phyloP scores from a whole-genome alignment of 1,140 invertebrate genomes.

The Leptinotarsa defecta region DNA sequence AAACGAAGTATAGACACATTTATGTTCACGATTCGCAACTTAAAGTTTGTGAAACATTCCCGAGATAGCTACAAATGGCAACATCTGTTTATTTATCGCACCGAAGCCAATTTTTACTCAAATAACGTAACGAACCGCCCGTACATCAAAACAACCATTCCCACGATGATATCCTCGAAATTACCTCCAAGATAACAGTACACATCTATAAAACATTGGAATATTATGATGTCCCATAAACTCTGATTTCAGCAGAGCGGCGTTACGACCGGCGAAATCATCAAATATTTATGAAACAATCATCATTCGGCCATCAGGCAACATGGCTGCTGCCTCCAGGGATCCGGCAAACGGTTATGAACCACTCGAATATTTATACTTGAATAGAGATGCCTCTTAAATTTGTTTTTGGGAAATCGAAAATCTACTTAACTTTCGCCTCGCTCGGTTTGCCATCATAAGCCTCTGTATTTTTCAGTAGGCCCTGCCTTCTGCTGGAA shows the following conservation, averaged over 20 bases:
- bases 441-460: background rate
- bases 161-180: conserved; percentile 49
- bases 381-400: conserved; percentile 57
- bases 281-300: conserved; percentile 59
- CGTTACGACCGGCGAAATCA: conserved; percentile 40
- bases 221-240: conserved; percentile 57
- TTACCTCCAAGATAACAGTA: conserved; percentile 43
- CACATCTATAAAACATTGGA: conserved; percentile 55
- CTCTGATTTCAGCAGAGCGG: conserved; percentile 53
- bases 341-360: conserved; percentile 55
- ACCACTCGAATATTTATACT: conserved; percentile 57
- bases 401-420: conserved; percentile 50
- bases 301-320: conserved; percentile 58
- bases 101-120: conserved; percentile 49
- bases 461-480: conserved; percentile 16
- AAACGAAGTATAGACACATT: no score
- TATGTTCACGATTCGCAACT: no score
- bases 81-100: background rate
- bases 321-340: conserved; percentile 54
- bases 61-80: no score
- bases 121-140: conserved; percentile 42
- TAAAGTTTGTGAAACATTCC: no score
- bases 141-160: conserved; percentile 51
- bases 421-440: conserved; percentile 29
- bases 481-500: conserved; percentile 2